Conservation (phyloP, 2,888 invertebrate species). For the Seladonia tumulorum region DNA sequence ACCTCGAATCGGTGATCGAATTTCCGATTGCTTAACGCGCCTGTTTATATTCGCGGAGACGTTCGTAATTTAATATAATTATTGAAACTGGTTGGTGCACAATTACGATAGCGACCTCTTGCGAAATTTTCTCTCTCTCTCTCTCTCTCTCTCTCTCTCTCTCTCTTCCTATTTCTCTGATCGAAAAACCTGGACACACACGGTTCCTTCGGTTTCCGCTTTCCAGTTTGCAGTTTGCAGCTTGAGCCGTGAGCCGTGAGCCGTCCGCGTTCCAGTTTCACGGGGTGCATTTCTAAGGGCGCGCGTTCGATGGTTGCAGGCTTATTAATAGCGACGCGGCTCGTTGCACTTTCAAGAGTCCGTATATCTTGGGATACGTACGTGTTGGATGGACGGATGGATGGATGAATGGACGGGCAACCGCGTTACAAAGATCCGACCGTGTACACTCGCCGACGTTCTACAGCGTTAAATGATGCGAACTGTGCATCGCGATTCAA, state of each 20-base stretch:
- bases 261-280: constrained; percentile 46
- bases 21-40: background rate
- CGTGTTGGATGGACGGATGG: constrained; percentile 37
- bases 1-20: background rate
- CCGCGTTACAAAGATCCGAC: constrained; percentile 38
- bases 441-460: constrained; percentile 22
- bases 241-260: background rate
- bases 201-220: background rate
- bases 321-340: constrained; percentile 62
- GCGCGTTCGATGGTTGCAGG: constrained; percentile 38
- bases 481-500: constrained; percentile 1
- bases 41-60: background rate
- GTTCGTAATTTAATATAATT: background rate
- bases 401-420: constrained; percentile 24
- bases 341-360: constrained; percentile 50
- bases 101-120: background rate
- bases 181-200: background rate
- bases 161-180: background rate
- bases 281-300: constrained; percentile 46
- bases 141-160: no score
- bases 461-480: constrained; percentile 33
- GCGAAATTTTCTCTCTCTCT: background rate
- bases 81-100: background rate
- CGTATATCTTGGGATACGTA: constrained; percentile 43
- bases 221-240: background rate